Evolutionary conservation across 2,888 invertebrate species (phyloP).

Genomic region (Mylabris sibirica): DNA sequence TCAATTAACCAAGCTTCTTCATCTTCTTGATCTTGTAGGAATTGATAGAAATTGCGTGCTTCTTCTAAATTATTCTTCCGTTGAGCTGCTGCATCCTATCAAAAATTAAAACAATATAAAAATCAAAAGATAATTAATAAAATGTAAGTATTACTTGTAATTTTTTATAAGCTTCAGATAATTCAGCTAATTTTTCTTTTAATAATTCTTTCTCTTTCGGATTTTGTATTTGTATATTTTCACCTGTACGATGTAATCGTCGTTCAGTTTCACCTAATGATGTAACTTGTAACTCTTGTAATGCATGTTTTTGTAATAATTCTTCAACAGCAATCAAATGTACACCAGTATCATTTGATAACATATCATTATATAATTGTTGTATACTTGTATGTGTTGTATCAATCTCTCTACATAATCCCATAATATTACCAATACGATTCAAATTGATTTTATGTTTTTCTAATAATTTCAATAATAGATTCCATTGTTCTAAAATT

Average conservation of each 20-base stretch:
- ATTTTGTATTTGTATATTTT: conserved; percentile 60
- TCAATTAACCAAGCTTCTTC: conserved; percentile 98
- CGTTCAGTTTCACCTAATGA: conserved; percentile 87
- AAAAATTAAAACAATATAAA: conserved; percentile 28
- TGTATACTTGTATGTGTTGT: conserved; percentile 83
- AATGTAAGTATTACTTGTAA: conserved; percentile 65
- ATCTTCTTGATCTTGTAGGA: conserved; percentile 96
- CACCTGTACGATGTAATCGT: conserved; percentile 74
- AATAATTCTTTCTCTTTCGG: conserved; percentile 68
- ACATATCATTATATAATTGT: conserved; percentile 78
- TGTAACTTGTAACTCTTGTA: conserved; percentile 90
- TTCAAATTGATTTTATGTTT: conserved; percentile 80
- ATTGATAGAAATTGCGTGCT: conserved; percentile 92
- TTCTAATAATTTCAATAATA: conserved; percentile 84
- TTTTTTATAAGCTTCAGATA: conserved; percentile 77
- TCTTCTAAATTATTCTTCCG: conserved; percentile 88
- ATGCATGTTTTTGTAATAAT: conserved; percentile 89
- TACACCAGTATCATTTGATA: conserved; percentile 88
- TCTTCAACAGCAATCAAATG: conserved; percentile 96
- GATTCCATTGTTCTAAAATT: conserved; percentile 86
- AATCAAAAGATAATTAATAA: background rate
- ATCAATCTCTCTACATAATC: conserved; percentile 89
- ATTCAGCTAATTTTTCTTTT: conserved; percentile 75
- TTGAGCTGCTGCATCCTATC: conserved; percentile 75
- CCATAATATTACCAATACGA: conserved; percentile 85